Conservation (phyloP, 1,140 invertebrate species). For the Dinothrombium tinctorium region DNA sequence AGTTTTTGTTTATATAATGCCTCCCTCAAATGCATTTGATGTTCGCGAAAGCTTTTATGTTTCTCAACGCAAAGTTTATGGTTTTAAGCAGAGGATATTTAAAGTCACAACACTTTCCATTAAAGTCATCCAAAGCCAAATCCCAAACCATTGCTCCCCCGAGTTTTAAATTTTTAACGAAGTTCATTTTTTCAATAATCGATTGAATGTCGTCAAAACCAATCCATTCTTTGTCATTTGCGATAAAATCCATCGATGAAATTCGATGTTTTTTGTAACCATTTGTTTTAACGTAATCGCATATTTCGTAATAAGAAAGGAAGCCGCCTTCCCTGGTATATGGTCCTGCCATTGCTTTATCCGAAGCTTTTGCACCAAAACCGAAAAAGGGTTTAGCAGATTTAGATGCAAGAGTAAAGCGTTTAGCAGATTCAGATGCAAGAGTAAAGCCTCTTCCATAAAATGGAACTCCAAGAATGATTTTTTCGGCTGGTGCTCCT, state of each 20-base stretch:
- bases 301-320: slow-evolving; percentile 71
- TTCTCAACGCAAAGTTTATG: slow-evolving; percentile 4
- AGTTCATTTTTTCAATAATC: slow-evolving; percentile 32
- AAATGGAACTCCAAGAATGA: slow-evolving; percentile 42
- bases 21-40: not conserved
- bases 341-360: slow-evolving; percentile 46
- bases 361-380: slow-evolving; percentile 29
- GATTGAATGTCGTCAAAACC: slow-evolving; percentile 49
- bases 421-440: slow-evolving; percentile 24
- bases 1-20: no score
- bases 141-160: slow-evolving; percentile 27
- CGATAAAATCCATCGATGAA: slow-evolving; percentile 41
- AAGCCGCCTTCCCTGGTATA: slow-evolving; percentile 68
- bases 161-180: slow-evolving; percentile 16
- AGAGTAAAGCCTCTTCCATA: slow-evolving; percentile 41
- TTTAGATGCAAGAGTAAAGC: no score
- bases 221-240: slow-evolving; percentile 53
- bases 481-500: slow-evolving; percentile 50
- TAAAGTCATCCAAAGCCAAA: slow-evolving; percentile 20
- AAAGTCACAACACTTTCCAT: slow-evolving; percentile 14
- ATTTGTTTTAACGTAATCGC: slow-evolving; percentile 35
- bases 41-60: not conserved
- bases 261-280: slow-evolving; percentile 35
- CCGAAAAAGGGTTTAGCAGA: slow-evolving; percentile 39
- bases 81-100: slow-evolving; percentile 13